phyloP scores from a whole-genome alignment of 2,113 vertebrate genomes.

The Ursus arctos region DNA sequence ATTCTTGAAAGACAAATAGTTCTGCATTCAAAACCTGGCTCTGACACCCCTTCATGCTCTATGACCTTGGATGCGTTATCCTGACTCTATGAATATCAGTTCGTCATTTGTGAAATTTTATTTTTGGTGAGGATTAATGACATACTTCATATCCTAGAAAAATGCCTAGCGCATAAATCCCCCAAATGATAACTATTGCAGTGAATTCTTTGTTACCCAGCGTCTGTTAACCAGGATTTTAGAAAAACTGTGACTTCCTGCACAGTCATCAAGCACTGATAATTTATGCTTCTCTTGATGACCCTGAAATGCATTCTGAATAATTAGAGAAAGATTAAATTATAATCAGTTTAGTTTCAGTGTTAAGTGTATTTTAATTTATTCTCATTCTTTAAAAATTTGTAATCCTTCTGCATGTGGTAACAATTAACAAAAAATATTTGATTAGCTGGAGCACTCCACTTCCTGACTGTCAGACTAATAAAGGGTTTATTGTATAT shows the following conservation, averaged over 20 bases:
- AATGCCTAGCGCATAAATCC: constrained; percentile 59
- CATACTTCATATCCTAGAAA: constrained; percentile 39
- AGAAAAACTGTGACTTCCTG: constrained; percentile 80
- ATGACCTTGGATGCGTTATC: constrained; percentile 39
- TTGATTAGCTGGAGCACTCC: constrained; percentile 78
- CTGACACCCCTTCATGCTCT: background rate
- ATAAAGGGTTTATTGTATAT: constrained; percentile 53
- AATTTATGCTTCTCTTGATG: constrained; percentile 83
- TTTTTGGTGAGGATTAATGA: constrained; percentile 63
- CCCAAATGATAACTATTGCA: constrained; percentile 48
- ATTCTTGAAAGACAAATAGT: constrained; percentile 28
- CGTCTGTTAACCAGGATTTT: constrained; percentile 67
- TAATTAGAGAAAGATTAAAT: constrained; percentile 85
- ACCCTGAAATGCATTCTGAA: constrained; percentile 83
- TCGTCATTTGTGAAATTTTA: constrained; percentile 52
- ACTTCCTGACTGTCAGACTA: constrained; percentile 74
- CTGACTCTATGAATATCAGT: constrained; percentile 39
- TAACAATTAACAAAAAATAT: constrained; percentile 81
- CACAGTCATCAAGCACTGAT: constrained; percentile 80
- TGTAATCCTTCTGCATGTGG: constrained; percentile 82
- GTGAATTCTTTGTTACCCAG: constrained; percentile 68
- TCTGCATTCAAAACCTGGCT: background rate
- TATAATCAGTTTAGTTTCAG: constrained; percentile 84
- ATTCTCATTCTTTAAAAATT: constrained; percentile 83
- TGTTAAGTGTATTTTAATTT: constrained; percentile 85